Evolutionary conservation across 92 coral and sea anemone species (phyloP).

Genomic region (Porites rus): DNA sequence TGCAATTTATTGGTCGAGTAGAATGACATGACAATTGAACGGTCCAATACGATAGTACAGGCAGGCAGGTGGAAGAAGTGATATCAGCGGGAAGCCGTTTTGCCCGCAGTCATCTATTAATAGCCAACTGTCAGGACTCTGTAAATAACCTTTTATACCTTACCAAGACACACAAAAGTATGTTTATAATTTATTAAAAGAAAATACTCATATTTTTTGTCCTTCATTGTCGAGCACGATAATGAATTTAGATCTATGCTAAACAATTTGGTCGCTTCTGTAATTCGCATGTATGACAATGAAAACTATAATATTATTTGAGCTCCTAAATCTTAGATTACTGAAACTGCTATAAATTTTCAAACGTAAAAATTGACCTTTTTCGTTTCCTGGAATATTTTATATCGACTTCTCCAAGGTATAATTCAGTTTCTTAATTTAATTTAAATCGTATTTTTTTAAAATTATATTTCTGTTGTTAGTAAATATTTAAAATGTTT

Average conservation of each 20-base stretch:
- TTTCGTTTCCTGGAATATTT: background rate
- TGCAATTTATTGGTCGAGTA: constrained; percentile 12
- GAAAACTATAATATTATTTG: too few species aligned
- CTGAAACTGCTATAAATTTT: background rate
- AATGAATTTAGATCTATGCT: background rate
- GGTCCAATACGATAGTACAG: constrained; percentile 25
- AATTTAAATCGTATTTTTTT: background rate
- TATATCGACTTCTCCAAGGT: background rate
- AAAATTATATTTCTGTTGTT: background rate
- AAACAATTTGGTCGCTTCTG: background rate
- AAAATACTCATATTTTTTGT: constrained; percentile 16
- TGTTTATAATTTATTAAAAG: constrained; percentile 15
- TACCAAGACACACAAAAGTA: constrained; percentile 18
- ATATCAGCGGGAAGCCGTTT: constrained; percentile 34
- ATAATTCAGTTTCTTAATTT: background rate
- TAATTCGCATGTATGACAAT: background rate
- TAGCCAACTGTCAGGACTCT: constrained; percentile 22
- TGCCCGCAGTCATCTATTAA: constrained; percentile 30
- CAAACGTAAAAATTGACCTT: background rate
- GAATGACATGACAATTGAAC: constrained; percentile 36
- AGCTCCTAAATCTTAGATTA: too few species aligned
- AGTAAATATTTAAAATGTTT: background rate
- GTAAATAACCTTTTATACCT: constrained; percentile 10
- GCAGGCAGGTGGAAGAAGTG: constrained; percentile 30
- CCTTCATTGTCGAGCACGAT: background rate